Evolutionary conservation across 2,113 vertebrate species (phyloP).

Genomic region (Rissa tridactyla): DNA sequence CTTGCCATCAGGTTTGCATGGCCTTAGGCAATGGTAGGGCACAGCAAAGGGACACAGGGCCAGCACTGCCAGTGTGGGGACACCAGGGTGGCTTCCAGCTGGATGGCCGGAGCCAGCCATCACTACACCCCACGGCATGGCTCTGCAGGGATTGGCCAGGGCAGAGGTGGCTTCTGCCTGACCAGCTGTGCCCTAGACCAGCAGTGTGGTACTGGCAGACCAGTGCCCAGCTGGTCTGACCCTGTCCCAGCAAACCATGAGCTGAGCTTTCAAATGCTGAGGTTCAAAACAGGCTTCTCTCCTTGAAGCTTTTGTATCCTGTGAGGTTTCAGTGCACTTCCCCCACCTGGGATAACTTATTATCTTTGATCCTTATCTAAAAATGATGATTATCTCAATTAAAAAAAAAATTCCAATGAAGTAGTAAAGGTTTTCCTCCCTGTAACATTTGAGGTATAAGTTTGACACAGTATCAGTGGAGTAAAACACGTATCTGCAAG

Average conservation of each 20-base stretch:
- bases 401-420: not conserved
- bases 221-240: not conserved
- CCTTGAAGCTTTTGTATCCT: not conserved
- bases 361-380: not conserved
- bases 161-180: not conserved
- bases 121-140: rapidly evolving
- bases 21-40: not conserved
- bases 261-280: not conserved
- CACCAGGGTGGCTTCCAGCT: not conserved
- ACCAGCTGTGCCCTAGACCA: not conserved
- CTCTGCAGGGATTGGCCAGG: not conserved
- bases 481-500: not conserved
- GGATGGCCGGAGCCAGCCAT: not conserved
- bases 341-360: not conserved
- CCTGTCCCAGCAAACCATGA: not conserved
- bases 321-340: not conserved
- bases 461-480: not conserved
- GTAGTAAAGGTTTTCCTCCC: not conserved
- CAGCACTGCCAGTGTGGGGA: rapidly evolving
- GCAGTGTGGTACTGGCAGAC: rapidly evolving
- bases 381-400: not conserved
- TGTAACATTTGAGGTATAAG: not conserved
- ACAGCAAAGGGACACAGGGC: rapidly evolving
- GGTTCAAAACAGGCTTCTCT: not conserved
- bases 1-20: rapidly evolving